Evolutionary conservation across 2,888 invertebrate species (phyloP).

Genomic region (Antheraea yamamai): DNA sequence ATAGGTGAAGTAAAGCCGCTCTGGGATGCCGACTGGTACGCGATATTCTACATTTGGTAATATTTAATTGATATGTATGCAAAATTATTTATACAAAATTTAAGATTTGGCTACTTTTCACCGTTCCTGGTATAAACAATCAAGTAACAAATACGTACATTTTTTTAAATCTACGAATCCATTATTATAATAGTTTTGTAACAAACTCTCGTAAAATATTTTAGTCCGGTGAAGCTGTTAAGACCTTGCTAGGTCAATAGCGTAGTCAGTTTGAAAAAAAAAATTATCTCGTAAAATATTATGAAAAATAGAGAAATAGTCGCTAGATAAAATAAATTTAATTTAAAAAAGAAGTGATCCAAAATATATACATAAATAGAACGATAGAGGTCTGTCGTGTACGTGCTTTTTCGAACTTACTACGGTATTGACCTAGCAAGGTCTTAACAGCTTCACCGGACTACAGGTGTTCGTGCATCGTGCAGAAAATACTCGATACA

Average conservation of each 20-base stretch:
- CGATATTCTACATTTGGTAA: constrained; percentile 14
- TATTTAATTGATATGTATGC: background rate
- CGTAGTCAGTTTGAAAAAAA: too few species aligned
- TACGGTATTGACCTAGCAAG: too few species aligned
- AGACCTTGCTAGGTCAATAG: too few species aligned
- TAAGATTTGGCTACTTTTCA: background rate
- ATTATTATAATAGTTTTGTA: background rate
- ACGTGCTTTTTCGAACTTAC: too few species aligned
- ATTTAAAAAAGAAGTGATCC: background rate
- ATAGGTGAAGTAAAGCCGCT: constrained; percentile 56
- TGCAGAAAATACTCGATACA: too few species aligned
- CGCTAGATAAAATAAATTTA: background rate
- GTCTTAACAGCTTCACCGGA: too few species aligned
- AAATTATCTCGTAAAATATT: background rate
- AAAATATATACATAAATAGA: background rate
- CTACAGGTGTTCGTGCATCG: too few species aligned
- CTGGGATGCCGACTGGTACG: constrained; percentile 41
- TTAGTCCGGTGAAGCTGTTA: too few species aligned
- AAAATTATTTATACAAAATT: background rate
- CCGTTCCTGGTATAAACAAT: background rate
- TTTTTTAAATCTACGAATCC: background rate
- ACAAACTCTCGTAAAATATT: background rate
- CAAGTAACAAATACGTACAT: background rate
- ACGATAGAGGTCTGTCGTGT: too few species aligned
- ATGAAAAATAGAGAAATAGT: background rate